A percentile compares a stretch with the other conserved stretches of the same genome.
phyloP scores from a whole-genome alignment of 2,797 vertebrate species.

The Thripadectes ignobilis region DNA sequence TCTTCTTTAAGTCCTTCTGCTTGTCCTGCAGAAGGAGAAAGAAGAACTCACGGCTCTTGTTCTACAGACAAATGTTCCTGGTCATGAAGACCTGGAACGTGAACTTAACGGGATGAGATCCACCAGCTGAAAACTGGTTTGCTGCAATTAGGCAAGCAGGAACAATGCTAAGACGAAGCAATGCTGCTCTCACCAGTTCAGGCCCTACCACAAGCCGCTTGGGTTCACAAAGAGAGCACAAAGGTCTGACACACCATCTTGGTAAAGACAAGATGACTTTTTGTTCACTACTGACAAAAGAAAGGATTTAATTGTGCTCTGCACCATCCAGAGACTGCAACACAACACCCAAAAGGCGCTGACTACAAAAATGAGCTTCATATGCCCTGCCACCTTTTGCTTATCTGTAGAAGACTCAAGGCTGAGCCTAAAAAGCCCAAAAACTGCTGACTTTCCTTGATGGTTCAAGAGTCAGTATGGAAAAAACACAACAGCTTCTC shows the following conservation, averaged over 20 bases:
- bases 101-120: background rate
- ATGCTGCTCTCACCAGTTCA: background rate
- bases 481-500: background rate
- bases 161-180: background rate
- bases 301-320: background rate
- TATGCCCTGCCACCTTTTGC: rapidly evolving
- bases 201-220: background rate
- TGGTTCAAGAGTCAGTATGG: background rate
- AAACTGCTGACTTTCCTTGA: background rate
- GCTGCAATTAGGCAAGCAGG: slow-evolving; percentile 3
- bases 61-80: slow-evolving; percentile 52
- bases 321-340: background rate
- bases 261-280: background rate
- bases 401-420: background rate
- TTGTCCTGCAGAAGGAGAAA: slow-evolving; percentile 73
- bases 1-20: slow-evolving; percentile 68
- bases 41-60: slow-evolving; percentile 69
- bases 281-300: background rate
- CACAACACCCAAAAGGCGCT: background rate
- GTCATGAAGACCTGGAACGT: slow-evolving; percentile 68
- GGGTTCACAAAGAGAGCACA: background rate
- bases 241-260: background rate
- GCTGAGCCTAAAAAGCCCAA: background rate
- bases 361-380: background rate
- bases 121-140: slow-evolving; percentile 26